Percentiles rank a stretch among this genome's conserved stretches.
Conservation (phyloP, 2,113 vertebrate genomes). For the Psophia crepitans region DNA sequence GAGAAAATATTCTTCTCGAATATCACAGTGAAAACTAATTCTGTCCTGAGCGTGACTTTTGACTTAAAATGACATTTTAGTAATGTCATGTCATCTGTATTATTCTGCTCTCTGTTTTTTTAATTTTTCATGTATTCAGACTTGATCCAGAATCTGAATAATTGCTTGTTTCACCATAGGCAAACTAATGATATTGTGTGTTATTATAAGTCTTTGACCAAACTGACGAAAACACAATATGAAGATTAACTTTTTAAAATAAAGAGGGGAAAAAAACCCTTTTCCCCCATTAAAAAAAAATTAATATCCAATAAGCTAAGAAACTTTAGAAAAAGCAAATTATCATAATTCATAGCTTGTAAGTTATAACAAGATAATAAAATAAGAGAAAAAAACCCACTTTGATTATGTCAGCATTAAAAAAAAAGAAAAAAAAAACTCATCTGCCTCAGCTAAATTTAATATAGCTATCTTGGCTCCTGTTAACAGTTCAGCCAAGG, state of each 20-base stretch:
- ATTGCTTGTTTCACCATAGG: background rate
- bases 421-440: background rate
- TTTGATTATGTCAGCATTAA: background rate
- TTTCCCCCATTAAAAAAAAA: background rate
- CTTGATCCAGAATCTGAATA: background rate
- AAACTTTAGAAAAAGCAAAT: background rate
- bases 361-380: background rate
- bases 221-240: background rate
- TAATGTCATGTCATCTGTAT: background rate
- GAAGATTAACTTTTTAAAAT: background rate
- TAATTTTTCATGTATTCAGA: background rate
- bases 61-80: background rate
- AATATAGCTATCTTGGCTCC: background rate
- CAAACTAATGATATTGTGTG: background rate
- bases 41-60: background rate
- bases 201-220: background rate
- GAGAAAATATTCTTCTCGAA: background rate
- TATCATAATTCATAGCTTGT: background rate
- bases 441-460: background rate
- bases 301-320: background rate
- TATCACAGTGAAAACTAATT: background rate
- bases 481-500: background rate
- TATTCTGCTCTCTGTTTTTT: background rate
- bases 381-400: background rate
- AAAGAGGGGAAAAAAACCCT: accelerated